Percentiles rank a stretch among this genome's conserved stretches.
Conservation (phyloP, 2,113 vertebrate genomes). For the Eudyptes chrysolophus region DNA sequence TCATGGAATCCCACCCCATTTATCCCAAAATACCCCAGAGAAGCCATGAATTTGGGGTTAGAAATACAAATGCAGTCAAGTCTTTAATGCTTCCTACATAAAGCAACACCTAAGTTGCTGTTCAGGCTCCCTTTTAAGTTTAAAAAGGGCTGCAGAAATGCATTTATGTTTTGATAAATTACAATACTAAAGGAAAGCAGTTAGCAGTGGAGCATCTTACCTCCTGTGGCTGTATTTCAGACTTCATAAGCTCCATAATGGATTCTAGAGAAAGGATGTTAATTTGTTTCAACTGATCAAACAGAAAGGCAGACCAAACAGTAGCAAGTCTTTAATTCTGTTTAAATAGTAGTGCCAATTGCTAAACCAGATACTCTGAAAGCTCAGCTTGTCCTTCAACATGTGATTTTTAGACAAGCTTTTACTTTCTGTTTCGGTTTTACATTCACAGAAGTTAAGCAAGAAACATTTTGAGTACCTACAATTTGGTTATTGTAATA, state of each 20-base stretch:
- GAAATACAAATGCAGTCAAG: not conserved
- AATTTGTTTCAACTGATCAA: constrained; percentile 37
- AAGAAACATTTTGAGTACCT: not conserved
- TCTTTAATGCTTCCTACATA: not conserved
- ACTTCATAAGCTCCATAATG: constrained; percentile 71
- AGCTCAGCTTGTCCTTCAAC: not conserved
- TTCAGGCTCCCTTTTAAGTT: not conserved
- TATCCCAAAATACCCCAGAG: not conserved
- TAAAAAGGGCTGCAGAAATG: not conserved
- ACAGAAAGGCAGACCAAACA: constrained; percentile 7
- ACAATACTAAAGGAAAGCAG: not conserved
- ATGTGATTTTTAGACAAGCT: not conserved
- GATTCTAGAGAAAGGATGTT: constrained; percentile 67
- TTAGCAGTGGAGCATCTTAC: constrained; percentile 70
- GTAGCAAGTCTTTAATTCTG: not conserved
- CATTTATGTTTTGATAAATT: not conserved
- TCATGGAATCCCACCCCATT: not conserved
- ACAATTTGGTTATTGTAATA: not conserved
- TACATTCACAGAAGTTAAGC: not conserved
- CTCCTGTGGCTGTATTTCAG: constrained; percentile 83
- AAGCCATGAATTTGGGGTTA: not conserved
- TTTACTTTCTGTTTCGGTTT: not conserved
- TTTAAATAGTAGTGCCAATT: not conserved
- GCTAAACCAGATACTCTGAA: not conserved
- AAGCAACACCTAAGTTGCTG: not conserved